Base-by-base conservation (phyloP, 37 sponge, comb jelly and placozoan genomes). In the Chondrilla cf. caribensis region DNA sequence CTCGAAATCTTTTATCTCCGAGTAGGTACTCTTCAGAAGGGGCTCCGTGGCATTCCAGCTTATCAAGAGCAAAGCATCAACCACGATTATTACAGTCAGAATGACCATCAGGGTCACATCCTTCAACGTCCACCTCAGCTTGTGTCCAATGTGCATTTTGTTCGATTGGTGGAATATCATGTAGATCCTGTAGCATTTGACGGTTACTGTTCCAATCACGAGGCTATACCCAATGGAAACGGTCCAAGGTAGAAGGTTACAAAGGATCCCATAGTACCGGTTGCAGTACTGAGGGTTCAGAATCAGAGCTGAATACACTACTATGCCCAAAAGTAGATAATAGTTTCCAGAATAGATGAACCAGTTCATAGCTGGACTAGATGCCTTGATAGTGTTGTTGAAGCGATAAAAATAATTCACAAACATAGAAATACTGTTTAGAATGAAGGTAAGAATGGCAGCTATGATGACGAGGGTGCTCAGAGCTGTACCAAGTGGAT, bases 161-260 rank as follows among this genome's bases (percentile, higher is more conserved):
- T 18, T n/a, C 1, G 24, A 21, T 38, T 37, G 40, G 18, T 37
- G 24, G 40, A 73, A 73, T 1, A 39, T 38, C 22, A 39, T 22
- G 7, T 73, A 73, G 15, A 73, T 17, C 44, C 76, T 37, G 19
- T 17, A 73, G 41, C 40, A 73, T 73, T 73, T 73, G n/a, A 31
- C 38, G 40, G 41, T 19, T 17, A 73, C 36, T 19, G 76, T 73
- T 5, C 43, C 43, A 4, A 39, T 73, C 17, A 73, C 43, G 2
- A 73, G 76, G n/a, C 43, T 40, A 43, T 73, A 73, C 21, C 76
- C 76, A 5, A 73, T 38, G 39, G 76, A 43, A 11, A 73, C 2
- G 76, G 76, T 40, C 76, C 76, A 73, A 5, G 76, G 76, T 25
- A 73, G 24, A 17, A 73, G 21, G 43, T 73, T 73, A 25, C 76